These are phyloP conservation scores for Parnassius mnemosyne DNA, from an alignment of 2,888 invertebrate genomes.

Conservation along the genomic window DNA sequence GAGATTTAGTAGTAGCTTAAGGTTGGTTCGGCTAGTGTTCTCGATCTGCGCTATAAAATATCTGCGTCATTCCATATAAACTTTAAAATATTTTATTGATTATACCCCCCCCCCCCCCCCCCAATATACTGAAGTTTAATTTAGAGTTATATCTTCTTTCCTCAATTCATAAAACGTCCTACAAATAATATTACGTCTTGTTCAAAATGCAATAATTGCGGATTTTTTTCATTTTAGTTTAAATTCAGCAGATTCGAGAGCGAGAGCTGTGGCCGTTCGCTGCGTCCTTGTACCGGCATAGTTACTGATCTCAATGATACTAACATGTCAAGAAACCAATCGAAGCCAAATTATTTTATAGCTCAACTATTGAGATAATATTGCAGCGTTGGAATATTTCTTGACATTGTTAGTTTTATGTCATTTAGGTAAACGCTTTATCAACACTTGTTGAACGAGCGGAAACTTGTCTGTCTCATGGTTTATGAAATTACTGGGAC, in stretches of 20 bases:
- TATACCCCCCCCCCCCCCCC: too few species aligned
- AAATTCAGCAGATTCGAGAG: conserved; percentile 37
- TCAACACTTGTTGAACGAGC: conserved; percentile 66
- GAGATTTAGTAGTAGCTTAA: conserved; percentile 77
- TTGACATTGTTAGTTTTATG: conserved; percentile 47
- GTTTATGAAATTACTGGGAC: conserved; percentile 64
- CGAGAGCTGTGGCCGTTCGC: conserved; percentile 65
- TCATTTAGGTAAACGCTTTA: conserved; percentile 70
- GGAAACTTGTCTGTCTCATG: conserved; percentile 67
- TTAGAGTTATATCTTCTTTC: too few species aligned
- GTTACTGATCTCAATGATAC: conserved; percentile 62
- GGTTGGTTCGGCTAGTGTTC: conserved; percentile 70
- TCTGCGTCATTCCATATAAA: conserved; percentile 10
- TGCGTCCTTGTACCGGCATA: conserved; percentile 61
- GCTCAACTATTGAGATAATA: conserved; percentile 8
- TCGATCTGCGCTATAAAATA: conserved; percentile 48
- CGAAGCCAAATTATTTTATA: conserved; percentile 36
- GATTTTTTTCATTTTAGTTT: too few species aligned
- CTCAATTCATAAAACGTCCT: too few species aligned
- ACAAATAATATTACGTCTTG: too few species aligned
- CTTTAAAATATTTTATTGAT: too few species aligned
- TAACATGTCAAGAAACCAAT: conserved; percentile 50
- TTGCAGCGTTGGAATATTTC: conserved; percentile 38
- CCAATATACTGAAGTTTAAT: too few species aligned
- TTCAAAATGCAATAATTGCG: too few species aligned